phyloP scores from a whole-genome alignment of 2,113 vertebrate species.

The Butastur rufipennis region DNA sequence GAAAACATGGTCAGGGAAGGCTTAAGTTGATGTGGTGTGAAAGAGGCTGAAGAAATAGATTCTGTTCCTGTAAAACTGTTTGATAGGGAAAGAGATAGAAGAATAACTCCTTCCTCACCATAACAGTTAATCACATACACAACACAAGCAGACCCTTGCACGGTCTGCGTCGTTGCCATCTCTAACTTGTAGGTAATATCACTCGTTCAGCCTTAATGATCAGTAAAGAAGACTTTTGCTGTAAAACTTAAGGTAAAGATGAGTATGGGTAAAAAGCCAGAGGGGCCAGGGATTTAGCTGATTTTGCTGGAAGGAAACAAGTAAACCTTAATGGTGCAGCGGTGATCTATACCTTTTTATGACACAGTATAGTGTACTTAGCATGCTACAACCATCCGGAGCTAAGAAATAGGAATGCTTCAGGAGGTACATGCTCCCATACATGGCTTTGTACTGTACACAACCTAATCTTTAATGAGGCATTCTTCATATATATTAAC shows the following conservation, averaged over 20 bases:
- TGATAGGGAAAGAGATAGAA: neutral
- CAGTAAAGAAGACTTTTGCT: neutral
- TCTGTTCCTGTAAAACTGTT: neutral
- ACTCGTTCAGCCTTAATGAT: neutral
- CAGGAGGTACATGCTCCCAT: neutral
- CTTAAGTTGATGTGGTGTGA: neutral
- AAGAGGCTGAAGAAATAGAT: neutral
- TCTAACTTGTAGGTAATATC: neutral
- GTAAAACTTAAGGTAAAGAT: neutral
- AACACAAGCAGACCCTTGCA: neutral
- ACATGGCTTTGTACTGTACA: neutral
- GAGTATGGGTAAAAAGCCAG: neutral
- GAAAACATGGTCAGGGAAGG: neutral
- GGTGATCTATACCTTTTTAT: neutral
- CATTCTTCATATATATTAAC: neutral
- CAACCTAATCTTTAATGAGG: neutral
- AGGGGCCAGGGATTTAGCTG: neutral
- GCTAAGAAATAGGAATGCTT: neutral
- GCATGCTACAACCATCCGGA: neutral
- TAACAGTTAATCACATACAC: neutral
- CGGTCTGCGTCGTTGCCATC: neutral
- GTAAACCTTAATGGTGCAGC: neutral
- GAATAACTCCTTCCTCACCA: neutral
- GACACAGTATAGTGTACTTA: neutral
- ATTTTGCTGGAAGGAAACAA: neutral